Base-by-base conservation (phyloP, 2,113 vertebrate species). In the Prunella fulvescens region DNA sequence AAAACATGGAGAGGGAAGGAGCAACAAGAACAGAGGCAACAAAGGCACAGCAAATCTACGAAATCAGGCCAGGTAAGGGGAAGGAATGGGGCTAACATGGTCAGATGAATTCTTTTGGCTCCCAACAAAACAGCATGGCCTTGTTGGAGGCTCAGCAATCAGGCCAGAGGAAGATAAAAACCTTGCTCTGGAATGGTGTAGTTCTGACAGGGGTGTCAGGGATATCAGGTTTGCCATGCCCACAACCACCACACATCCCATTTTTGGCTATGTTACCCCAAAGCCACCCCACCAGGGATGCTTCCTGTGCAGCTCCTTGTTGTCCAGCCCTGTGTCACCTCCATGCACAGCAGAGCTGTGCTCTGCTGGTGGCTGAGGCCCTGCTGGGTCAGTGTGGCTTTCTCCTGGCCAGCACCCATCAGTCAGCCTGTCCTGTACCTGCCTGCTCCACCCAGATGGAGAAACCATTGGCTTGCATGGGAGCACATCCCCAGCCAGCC, bases 301-400 rank as follows among this genome's bases (percentile, higher is more conserved):
- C 14, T 73, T 64, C 47, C 71, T 77, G 20, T 24, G 23, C 48
- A 67, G 39, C 15, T 51, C 20, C 71, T 64, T 33, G 12, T 44
- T 40, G 10, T 24, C n/a, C 73, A 53, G 37, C 14, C 48, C 54
- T 3, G 2, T 19, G 31, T 42, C 50, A 56, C 11, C 44, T 47
- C 48, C 24, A 1, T 1, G 3, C 25, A n/a, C n/a, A n/a, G n/a
- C 66, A 40, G 28, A 22, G 64, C 37, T 4, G 2, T 3, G 1
- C 65, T 74, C 39, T 64, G 33, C 13, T 0, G 0, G 31, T 40
- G 35, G 31, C 50, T 14, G 12, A 50, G 31, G 23, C 40, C 35
- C 19, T 33, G 19, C 47, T 48, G 61, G 33, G 19, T 71, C 79
- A 72, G 12, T 1, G 1, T 45, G 44, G 33, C 40, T 25, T 87